These are phyloP conservation scores for Drosophila suzukii DNA, from an alignment of 1,140 invertebrate species.

Conservation along the genomic window DNA sequence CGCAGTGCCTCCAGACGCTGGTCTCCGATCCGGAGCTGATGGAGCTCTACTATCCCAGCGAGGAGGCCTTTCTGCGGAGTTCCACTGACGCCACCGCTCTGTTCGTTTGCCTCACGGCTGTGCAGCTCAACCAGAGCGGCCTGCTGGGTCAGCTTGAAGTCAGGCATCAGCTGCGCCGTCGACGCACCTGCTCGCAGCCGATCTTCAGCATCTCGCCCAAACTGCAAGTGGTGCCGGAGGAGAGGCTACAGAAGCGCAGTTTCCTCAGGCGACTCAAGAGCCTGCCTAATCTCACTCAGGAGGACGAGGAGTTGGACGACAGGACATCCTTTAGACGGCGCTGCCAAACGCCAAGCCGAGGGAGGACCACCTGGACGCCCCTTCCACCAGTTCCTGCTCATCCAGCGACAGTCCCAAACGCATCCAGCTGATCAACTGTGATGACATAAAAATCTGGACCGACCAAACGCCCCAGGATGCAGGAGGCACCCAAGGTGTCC, in stretches of 20 bases:
- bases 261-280: constrained; percentile 60
- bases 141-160: constrained; percentile 89
- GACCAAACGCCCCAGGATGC: too few relatives aligned
- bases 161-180: constrained; percentile 51
- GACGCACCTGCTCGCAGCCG: constrained; percentile 75
- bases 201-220: constrained; percentile 77
- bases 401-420: too few relatives aligned
- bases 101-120: constrained; percentile 89
- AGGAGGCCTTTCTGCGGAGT: constrained; percentile 88
- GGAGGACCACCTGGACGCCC: too few relatives aligned
- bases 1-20: too few relatives aligned
- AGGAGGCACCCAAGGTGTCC: too few relatives aligned
- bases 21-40: too few relatives aligned
- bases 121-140: constrained; percentile 88
- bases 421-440: too few relatives aligned
- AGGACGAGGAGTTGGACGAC: constrained; percentile 8
- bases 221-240: constrained; percentile 72
- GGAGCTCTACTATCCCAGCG: constrained; percentile 87
- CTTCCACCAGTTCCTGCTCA: too few relatives aligned
- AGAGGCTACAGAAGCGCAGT: constrained; percentile 18
- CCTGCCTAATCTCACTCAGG: constrained; percentile 40
- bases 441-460: too few relatives aligned
- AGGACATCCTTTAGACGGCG: constrained; percentile 1
- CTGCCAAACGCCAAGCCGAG: constrained; percentile 33
- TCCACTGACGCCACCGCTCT: constrained; percentile 87